Base-by-base conservation (phyloP, 2,113 vertebrate species). In the Megaleporinus macrocephalus region DNA sequence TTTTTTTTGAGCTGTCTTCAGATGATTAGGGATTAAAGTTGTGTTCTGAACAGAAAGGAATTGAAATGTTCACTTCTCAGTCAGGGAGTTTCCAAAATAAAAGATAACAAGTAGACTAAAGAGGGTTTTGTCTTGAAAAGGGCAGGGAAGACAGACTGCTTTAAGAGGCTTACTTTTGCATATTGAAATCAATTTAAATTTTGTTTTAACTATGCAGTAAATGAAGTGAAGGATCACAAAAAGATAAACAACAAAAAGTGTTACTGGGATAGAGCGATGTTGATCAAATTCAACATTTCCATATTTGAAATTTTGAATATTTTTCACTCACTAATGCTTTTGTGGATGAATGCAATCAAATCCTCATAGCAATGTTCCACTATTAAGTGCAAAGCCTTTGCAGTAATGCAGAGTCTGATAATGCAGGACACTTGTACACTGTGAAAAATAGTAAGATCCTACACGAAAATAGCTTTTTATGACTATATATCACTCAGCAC, bases 111-210 rank as follows among this genome's bases (percentile, higher is more conserved):
- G 2, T 22, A 36, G 22, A 53, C 30, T 59, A 57, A 73, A 71
- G 44, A 41, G 51, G 27, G 36, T 76, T 75, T 33, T 44, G 2
- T 36, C 11, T 72, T 22, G 29, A 22, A 79, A 86, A 41, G 62
- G 77, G 49, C 57, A 75, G 57, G 51, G 18, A 41, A 61, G 53
- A 78, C 53, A 7, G 59, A 6, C 59, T 30, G 16, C 55, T 62
- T 53, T 13, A 53, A 27, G 24, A 14, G 61, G 24, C 53, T 59
- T 29, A 44, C 14, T 47, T 80, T 81, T 86, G 74, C 78, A 86
- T 86, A 78, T 41, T 71, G 53, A 86, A 86, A 86, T 86, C 41
- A 76, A 83, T 86, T 77, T 59, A 73, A 86, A 83, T 86, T 26
- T 22, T 20, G 2, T 85, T 68, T 77, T 36, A 57, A 63, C 71